Evolutionary conservation across 2,797 vertebrate genomes (phyloP).

Genomic region (Atherinosoma microstoma): DNA sequence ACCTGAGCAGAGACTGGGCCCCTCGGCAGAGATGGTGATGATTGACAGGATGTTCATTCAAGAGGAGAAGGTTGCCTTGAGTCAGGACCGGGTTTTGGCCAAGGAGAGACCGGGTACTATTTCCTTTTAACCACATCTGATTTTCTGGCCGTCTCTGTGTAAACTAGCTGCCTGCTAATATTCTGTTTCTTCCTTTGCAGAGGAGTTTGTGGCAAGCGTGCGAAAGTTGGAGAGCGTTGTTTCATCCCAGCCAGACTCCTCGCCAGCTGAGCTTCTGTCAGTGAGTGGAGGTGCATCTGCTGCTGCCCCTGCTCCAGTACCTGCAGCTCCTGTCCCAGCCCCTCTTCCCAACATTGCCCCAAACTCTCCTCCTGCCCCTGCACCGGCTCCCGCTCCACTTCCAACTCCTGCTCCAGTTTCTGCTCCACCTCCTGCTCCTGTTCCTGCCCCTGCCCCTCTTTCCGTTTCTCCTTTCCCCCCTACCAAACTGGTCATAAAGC

Average conservation of each 20-base stretch:
- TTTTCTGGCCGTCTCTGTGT: neutral
- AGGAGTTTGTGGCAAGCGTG: conserved; percentile 89
- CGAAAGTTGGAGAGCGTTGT: conserved; percentile 76
- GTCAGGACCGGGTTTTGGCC: conserved; percentile 89
- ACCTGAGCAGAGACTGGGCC: conserved; percentile 89
- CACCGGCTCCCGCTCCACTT: conserved; percentile 4
- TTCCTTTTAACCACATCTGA: neutral
- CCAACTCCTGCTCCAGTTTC: conserved; percentile 25
- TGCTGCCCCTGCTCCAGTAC: conserved; percentile 25
- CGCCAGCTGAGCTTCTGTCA: conserved; percentile 57
- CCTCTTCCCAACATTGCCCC: conserved; percentile 60
- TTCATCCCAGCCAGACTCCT: conserved; percentile 62
- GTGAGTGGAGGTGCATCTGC: conserved; percentile 42
- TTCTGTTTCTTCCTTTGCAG: conserved; percentile 73
- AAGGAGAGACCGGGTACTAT: conserved; percentile 91
- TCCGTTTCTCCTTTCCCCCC: conserved; percentile 77
- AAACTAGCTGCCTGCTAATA: neutral
- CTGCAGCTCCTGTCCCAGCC: conserved; percentile 25
- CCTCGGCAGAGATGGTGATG: conserved; percentile 98
- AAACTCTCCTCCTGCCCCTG: conserved; percentile 39
- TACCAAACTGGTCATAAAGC: conserved; percentile 94
- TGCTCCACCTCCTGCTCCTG: conserved; percentile 15
- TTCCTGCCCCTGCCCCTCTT: conserved; percentile 37
- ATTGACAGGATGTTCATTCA: conserved; percentile 98
- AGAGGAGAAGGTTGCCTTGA: conserved; percentile 91